Evolutionary conservation across 1,140 invertebrate genomes (phyloP).

Genomic region (Gerris buenoi): DNA sequence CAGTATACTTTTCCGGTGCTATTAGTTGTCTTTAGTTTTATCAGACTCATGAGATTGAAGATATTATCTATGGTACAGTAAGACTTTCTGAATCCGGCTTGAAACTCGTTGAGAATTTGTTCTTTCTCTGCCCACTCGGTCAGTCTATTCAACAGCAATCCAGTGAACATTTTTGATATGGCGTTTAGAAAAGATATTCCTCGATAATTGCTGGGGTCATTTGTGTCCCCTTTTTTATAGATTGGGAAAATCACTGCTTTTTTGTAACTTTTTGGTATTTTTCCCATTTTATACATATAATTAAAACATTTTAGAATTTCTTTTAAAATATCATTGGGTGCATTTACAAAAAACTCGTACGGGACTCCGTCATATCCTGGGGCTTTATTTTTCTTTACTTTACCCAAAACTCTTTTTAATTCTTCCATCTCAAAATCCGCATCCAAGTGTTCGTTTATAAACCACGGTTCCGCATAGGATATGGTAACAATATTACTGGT

Average conservation of each 20-base stretch:
- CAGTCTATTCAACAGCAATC: conserved; percentile 19
- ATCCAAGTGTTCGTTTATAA: background rate
- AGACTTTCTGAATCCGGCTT: conserved; percentile 22
- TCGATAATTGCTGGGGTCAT: conserved; percentile 21
- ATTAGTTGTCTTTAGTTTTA: background rate
- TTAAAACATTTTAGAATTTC: background rate
- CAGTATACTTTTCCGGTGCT: background rate
- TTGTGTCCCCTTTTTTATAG: conserved; percentile 17
- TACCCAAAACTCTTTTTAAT: background rate
- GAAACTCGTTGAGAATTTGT: conserved; percentile 19
- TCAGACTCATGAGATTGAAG: conserved; percentile 8
- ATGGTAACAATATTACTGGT: background rate
- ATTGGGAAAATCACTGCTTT: conserved; percentile 9
- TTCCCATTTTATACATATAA: conserved; percentile 6
- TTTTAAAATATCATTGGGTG: background rate
- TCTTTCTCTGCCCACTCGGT: conserved; percentile 15
- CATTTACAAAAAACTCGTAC: background rate
- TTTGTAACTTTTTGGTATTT: conserved; percentile 9
- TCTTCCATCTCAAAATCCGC: background rate
- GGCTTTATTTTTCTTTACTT: background rate
- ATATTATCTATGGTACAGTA: conserved; percentile 20
- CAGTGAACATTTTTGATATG: conserved; percentile 20
- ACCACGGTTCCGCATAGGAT: background rate
- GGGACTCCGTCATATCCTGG: background rate
- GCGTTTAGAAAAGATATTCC: conserved; percentile 21